Evolutionary conservation across 2,888 invertebrate genomes (phyloP).

Genomic region (Aspidiotus destructor): DNA sequence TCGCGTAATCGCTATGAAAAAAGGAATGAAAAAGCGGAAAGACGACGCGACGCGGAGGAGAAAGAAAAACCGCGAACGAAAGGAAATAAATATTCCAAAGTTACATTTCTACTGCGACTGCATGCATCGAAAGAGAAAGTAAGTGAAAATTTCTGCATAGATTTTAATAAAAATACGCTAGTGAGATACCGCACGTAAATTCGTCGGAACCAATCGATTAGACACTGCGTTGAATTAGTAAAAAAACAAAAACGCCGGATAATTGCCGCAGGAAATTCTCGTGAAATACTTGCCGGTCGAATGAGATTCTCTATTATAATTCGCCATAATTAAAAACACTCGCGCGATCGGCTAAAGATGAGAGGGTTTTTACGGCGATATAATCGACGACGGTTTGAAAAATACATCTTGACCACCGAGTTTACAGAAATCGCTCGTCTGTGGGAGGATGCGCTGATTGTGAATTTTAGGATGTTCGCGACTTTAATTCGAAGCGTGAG

Average conservation of each 20-base stretch:
- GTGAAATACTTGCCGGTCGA: constrained; percentile 5
- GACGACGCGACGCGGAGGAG: not conserved
- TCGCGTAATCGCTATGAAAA: no score
- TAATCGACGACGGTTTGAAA: no score
- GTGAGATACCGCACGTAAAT: constrained; percentile 23
- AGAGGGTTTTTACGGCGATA: no score
- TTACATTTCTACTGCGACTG: constrained; percentile 13
- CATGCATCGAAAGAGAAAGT: constrained; percentile 29
- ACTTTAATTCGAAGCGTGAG: no score
- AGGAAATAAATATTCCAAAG: not conserved
- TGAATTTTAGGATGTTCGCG: no score
- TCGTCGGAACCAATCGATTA: constrained; percentile 30
- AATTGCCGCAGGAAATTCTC: constrained; percentile 31
- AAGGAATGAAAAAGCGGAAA: no score
- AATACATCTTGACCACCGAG: no score
- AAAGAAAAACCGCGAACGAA: not conserved
- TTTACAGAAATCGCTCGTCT: no score
- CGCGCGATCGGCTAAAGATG: no score
- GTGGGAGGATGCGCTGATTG: no score
- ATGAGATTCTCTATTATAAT: constrained; percentile 3
- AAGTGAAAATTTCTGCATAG: constrained; percentile 31
- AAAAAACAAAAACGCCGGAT: constrained; percentile 3
- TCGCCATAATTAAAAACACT: constrained; percentile 5
- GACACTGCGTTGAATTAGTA: constrained; percentile 23
- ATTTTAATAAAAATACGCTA: constrained; percentile 20